Percentiles rank a stretch among this genome's conserved stretches.
These are phyloP conservation scores for Apotomis turbidana DNA, from an alignment of 2,888 invertebrate genomes.

Conservation along the genomic window DNA sequence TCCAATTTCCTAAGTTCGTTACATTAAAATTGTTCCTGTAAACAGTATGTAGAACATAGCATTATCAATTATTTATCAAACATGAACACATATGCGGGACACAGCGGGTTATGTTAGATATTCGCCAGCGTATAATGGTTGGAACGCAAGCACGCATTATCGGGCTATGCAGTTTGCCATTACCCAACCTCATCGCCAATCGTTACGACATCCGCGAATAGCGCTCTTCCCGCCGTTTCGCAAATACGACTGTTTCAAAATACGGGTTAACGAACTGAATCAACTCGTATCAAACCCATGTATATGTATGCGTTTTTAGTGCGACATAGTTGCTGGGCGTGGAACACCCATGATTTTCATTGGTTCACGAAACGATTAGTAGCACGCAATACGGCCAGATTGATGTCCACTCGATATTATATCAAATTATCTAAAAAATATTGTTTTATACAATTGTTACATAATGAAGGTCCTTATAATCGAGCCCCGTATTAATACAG, in stretches of 20 bases:
- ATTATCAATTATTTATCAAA: no score
- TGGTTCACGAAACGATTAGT: neutral
- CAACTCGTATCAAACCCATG: constrained; percentile 19
- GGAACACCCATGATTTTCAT: constrained; percentile 11
- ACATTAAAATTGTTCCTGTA: no score
- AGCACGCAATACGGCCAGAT: constrained; percentile 21
- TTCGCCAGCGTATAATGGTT: constrained; percentile 6
- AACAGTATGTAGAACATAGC: no score
- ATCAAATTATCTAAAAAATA: constrained; percentile 3
- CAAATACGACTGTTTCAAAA: constrained; percentile 41
- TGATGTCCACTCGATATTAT: constrained; percentile 4
- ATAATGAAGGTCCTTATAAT: no score
- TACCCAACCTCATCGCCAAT: constrained; percentile 45
- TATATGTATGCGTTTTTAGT: constrained; percentile 5
- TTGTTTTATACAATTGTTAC: no score
- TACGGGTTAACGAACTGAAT: constrained; percentile 32
- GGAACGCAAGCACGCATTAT: constrained; percentile 23
- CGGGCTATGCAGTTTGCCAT: constrained; percentile 37
- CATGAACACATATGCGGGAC: neutral
- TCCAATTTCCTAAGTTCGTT: no score
- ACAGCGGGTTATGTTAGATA: neutral
- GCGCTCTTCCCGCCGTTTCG: constrained; percentile 44
- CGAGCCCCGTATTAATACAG: no score
- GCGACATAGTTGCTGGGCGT: constrained; percentile 2
- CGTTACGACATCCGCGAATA: constrained; percentile 45